Base-by-base conservation (phyloP, 1,140 invertebrate genomes). In the Daktulosphaira vitifoliae region DNA sequence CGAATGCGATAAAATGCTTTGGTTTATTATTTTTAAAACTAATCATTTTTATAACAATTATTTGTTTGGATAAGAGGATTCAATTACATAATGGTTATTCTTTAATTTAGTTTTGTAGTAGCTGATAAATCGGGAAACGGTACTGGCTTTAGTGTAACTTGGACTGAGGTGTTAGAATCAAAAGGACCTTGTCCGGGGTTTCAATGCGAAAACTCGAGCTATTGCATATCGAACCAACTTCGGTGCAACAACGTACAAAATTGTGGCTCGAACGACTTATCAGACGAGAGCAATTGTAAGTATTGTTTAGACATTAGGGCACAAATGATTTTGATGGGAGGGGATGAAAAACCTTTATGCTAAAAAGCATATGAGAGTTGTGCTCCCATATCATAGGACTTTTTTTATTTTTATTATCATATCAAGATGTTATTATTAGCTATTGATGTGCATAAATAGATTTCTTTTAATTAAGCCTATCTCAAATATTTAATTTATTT, bases 71-170 rank as follows among this genome's bases (percentile, higher is more conserved):
- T 39, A 39, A 39, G 38, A 39, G 33, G 7, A 65, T 66, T 65
- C 67, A 65, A 67, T 56, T n/a, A 33, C 11, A 33, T 33, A 33
- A 5, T 33, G 29, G 5, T 33, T 33, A 11, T 33, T 5, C 68
- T 26, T 65, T 49, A 23, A 70, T 76, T 75, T 77, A 88, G 87
- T 74, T 90, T 91, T 73, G 86, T 88, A 69, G 86, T 85, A 64
- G 87, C 87, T 42, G 87, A 89, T 71, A 91, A 90, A 77, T 86
- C 88, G 46, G 86, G 88, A 13, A 88, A 88, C 49, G 81, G 82
- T 65, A 79, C 84, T 71, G 91, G 92, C 53, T 96, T 93, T 76
- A 83, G 84, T 69, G 88, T 88, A 23, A 82, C 91, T 49, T 94
- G 90, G 90, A 93, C 91, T 18, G 91, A 94, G 79, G 84, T 89